These are phyloP conservation scores for Heteronetta atricapilla DNA, from an alignment of 2,113 vertebrate species.

Conservation along the genomic window DNA sequence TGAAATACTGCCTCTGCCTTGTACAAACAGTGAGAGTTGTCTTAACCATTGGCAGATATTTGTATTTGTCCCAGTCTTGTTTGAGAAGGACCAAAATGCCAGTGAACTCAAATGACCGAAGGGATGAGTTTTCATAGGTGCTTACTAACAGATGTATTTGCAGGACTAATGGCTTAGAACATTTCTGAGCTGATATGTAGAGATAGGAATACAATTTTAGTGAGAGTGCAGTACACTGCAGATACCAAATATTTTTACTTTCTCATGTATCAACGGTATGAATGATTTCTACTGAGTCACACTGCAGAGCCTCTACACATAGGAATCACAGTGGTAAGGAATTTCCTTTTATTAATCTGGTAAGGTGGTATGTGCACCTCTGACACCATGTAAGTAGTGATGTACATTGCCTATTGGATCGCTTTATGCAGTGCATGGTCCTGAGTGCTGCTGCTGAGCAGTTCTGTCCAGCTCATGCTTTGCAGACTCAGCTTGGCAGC, in stretches of 20 bases:
- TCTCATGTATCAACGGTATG: too few relatives aligned
- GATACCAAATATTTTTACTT: fast-evolving
- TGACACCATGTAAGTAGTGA: neutral
- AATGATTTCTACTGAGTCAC: neutral
- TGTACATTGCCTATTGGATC: fast-evolving
- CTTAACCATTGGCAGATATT: fast-evolving
- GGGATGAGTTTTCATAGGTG: fast-evolving
- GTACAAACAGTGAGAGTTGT: neutral
- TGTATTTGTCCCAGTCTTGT: neutral
- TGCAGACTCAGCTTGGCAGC: neutral
- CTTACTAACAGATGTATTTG: neutral
- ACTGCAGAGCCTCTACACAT: neutral
- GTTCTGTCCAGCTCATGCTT: fast-evolving
- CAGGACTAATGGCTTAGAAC: fast-evolving
- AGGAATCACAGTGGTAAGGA: neutral
- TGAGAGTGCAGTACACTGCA: fast-evolving
- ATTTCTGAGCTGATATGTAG: neutral
- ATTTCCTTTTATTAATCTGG: neutral
- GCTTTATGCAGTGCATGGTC: fast-evolving
- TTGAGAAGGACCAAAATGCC: fast-evolving
- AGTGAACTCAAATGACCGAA: fast-evolving
- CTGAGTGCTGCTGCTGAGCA: fast-evolving
- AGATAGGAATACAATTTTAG: fast-evolving
- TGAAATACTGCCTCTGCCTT: neutral
- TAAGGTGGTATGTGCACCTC: fast-evolving